phyloP scores from a whole-genome alignment of 23 tunicate genomes.

The Oikopleura albicans region DNA sequence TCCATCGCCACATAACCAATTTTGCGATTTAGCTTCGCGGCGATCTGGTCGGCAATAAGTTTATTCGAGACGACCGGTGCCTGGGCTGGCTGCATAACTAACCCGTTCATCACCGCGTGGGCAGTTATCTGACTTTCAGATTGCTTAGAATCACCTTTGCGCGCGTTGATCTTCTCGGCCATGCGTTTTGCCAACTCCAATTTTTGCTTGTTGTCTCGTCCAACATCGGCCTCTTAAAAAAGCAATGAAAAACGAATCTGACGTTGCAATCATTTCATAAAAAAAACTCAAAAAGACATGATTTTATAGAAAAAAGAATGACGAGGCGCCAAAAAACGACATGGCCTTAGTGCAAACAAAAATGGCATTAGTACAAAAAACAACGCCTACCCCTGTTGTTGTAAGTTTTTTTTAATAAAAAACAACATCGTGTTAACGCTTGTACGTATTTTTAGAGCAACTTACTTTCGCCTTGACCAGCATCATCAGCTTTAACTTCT shows the following conservation, averaged over 20 bases:
- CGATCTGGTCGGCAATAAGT: constrained; percentile 75
- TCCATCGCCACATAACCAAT: constrained; percentile 70
- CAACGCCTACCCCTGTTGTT: constrained; percentile 51
- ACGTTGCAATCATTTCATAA: too few relatives aligned
- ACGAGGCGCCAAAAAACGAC: not conserved
- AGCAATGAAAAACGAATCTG: too few relatives aligned
- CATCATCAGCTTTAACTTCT: constrained; percentile 29
- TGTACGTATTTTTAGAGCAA: too few relatives aligned
- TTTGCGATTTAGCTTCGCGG: constrained; percentile 65
- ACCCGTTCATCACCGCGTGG: constrained; percentile 67
- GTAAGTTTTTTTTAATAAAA: too few relatives aligned
- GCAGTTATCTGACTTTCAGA: constrained; percentile 64
- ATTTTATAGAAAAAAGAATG: too few relatives aligned
- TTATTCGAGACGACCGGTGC: constrained; percentile 71
- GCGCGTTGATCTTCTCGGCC: constrained; percentile 61
- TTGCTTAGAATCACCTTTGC: constrained; percentile 17
- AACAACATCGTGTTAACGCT: too few relatives aligned
- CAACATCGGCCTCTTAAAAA: not conserved
- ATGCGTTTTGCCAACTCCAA: constrained; percentile 60
- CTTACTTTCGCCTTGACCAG: constrained; percentile 14
- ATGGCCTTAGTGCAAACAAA: constrained; percentile 23
- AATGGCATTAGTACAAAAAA: constrained; percentile 59
- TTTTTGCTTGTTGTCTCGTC: constrained; percentile 35
- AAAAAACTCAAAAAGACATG: too few relatives aligned
- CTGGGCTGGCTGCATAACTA: constrained; percentile 19